phyloP scores from a whole-genome alignment of 2,797 vertebrate species.

The Kryptopterus vitreolus region DNA sequence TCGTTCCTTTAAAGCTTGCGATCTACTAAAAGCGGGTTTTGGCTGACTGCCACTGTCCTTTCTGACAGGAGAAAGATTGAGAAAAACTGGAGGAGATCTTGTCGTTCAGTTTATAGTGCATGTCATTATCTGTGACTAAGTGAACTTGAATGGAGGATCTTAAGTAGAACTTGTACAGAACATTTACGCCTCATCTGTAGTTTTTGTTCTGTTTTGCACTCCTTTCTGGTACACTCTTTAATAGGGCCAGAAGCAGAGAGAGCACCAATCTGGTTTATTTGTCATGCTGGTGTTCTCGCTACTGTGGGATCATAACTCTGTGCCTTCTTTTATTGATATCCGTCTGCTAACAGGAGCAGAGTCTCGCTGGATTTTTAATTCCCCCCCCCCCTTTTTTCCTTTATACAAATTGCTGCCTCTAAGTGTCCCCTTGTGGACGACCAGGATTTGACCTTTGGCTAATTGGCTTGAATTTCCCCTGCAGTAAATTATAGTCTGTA shows the following conservation, averaged over 20 bases:
- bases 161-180: too few relatives aligned
- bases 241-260: neutral
- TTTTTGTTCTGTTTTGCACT: neutral
- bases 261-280: neutral
- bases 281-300: neutral
- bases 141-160: too few relatives aligned
- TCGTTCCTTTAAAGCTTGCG: constrained; percentile 74
- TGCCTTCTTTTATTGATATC: constrained; percentile 61
- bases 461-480: constrained; percentile 10
- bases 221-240: neutral
- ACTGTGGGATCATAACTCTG: constrained; percentile 49
- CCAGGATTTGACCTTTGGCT: constrained; percentile 31
- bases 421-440: constrained; percentile 34
- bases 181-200: too few relatives aligned
- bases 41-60: constrained; percentile 67
- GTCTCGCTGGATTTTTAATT: constrained; percentile 13
- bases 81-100: neutral
- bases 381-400: too few relatives aligned
- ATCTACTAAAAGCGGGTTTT: constrained; percentile 65
- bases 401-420: constrained; percentile 34
- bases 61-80: constrained; percentile 37
- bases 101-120: neutral
- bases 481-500: neutral
- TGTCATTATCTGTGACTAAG: neutral
- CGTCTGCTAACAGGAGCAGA: constrained; percentile 48